Evolutionary conservation across 2,888 invertebrate genomes (phyloP).

Genomic region (Scaptomyza tumidula): DNA sequence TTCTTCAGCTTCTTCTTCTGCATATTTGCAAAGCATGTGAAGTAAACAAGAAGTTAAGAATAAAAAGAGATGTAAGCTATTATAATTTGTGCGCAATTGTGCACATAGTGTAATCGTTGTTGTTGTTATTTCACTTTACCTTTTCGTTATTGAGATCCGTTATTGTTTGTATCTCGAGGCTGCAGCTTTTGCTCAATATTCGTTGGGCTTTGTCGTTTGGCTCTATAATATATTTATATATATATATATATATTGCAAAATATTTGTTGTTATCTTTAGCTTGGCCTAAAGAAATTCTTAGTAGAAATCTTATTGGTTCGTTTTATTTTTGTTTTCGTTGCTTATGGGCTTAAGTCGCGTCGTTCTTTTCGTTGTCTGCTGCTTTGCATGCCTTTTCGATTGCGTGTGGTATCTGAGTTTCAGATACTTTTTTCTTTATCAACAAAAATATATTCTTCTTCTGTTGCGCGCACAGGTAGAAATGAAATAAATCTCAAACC

Average conservation of each 20-base stretch:
- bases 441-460: slow-evolving; percentile 28
- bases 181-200: slow-evolving; percentile 28
- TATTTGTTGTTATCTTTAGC: slow-evolving; percentile 31
- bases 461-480: slow-evolving; percentile 63
- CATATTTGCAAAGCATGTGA: slow-evolving; percentile 41
- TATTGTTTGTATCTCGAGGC: slow-evolving; percentile 34
- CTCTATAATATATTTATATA: slow-evolving; percentile 14
- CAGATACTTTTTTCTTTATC: slow-evolving; percentile 56
- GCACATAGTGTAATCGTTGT: slow-evolving; percentile 34
- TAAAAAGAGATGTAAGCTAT: slow-evolving; percentile 32
- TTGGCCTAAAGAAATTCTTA: slow-evolving; percentile 39
- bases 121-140: slow-evolving; percentile 51
- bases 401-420: slow-evolving; percentile 61
- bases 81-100: slow-evolving; percentile 54
- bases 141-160: slow-evolving; percentile 61
- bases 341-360: slow-evolving; percentile 53
- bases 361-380: slow-evolving; percentile 16
- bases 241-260: background rate
- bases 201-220: slow-evolving; percentile 38
- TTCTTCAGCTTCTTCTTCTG: slow-evolving; percentile 25
- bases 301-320: slow-evolving; percentile 57
- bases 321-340: slow-evolving; percentile 59
- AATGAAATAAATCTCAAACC: slow-evolving; percentile 69
- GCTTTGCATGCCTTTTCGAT: slow-evolving; percentile 59
- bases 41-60: slow-evolving; percentile 22